Percentiles rank a stretch among this genome's conserved stretches.
phyloP scores from a whole-genome alignment of 2,888 invertebrate genomes.

The Clusia tigrina region DNA sequence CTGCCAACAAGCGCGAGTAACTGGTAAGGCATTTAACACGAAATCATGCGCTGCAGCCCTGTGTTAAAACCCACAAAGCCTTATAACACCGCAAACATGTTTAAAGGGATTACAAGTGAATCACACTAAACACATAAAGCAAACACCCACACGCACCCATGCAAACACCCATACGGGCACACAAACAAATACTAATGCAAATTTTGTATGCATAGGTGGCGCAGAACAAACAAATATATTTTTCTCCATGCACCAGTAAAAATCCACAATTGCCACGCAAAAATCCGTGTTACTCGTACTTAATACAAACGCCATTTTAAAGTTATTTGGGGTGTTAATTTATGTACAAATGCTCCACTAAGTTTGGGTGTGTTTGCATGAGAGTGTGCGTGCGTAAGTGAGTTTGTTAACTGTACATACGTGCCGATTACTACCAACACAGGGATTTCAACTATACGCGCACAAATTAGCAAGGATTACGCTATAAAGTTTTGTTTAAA shows the following conservation, averaged over 20 bases:
- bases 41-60: not conserved
- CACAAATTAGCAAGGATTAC: not conserved
- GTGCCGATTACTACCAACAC: slow-evolving; percentile 55
- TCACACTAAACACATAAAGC: slow-evolving; percentile 43
- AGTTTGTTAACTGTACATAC: slow-evolving; percentile 39
- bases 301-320: slow-evolving; percentile 50
- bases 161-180: not conserved
- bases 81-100: slow-evolving; percentile 32
- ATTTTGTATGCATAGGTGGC: not conserved
- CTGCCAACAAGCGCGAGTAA: not conserved
- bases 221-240: slow-evolving; percentile 26
- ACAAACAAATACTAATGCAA: not conserved
- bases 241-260: not conserved
- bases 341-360: not conserved
- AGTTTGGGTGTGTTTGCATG: not conserved
- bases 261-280: slow-evolving; percentile 33
- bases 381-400: slow-evolving; percentile 3
- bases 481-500: not conserved
- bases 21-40: not conserved
- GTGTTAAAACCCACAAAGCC: slow-evolving; percentile 10
- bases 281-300: slow-evolving; percentile 16
- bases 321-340: slow-evolving; percentile 50
- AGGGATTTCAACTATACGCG: slow-evolving; percentile 41
- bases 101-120: slow-evolving; percentile 47
- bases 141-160: slow-evolving; percentile 5